Evolutionary conservation across 2,797 vertebrate species (phyloP).

Genomic region (Chaenodraco wilsoni): DNA sequence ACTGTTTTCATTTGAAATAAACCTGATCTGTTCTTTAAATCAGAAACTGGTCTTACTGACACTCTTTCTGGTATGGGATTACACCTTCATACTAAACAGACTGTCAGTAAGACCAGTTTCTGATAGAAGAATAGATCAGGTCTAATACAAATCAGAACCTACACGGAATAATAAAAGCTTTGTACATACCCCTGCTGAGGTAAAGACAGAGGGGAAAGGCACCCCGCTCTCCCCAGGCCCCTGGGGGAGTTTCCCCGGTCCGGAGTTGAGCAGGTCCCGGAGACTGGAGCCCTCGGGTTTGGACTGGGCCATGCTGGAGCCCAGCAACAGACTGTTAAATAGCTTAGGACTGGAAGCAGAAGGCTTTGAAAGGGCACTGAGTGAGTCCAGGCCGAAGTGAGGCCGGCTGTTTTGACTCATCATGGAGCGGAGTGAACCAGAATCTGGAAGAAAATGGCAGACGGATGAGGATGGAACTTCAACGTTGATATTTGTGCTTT

Average conservation of each 20-base stretch:
- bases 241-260: slow-evolving; percentile 95
- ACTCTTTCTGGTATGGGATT: not conserved
- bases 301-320: slow-evolving; percentile 91
- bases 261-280: slow-evolving; percentile 96
- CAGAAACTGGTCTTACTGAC: not conserved
- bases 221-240: slow-evolving; percentile 90
- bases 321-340: slow-evolving; percentile 96
- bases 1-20: not conserved
- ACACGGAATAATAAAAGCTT: not conserved
- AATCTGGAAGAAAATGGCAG: slow-evolving; percentile 78
- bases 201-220: slow-evolving; percentile 96
- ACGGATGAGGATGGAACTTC: not conserved
- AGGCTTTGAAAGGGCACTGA: slow-evolving; percentile 87
- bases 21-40: not conserved
- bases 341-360: slow-evolving; percentile 94
- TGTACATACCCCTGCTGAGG: slow-evolving; percentile 88
- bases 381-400: slow-evolving; percentile 93
- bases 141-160: not conserved
- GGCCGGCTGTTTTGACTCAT: slow-evolving; percentile 92
- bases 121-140: too few species aligned
- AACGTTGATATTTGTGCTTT: not conserved
- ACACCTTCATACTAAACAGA: not conserved
- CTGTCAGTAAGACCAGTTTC: too few species aligned
- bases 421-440: slow-evolving; percentile 92
- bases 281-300: slow-evolving; percentile 98